phyloP scores from a whole-genome alignment of 2,888 invertebrate species.

The Dermolepida albohirtum region DNA sequence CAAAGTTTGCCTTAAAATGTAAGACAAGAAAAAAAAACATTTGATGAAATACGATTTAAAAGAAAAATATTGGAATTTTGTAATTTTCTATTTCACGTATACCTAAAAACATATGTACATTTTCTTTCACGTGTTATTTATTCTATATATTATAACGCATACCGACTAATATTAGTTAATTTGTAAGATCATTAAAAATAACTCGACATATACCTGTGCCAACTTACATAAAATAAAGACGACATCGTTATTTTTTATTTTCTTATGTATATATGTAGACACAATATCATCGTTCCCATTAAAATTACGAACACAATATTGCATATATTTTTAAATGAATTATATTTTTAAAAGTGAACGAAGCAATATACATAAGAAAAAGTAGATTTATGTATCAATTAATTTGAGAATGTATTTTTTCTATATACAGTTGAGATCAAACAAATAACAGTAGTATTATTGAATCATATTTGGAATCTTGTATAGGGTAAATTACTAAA shows the following conservation, averaged over 20 bases:
- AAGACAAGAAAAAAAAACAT: conserved; percentile 33
- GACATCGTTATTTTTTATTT: conserved; percentile 8
- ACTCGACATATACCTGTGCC: conserved; percentile 21
- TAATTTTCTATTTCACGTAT: conserved; percentile 19
- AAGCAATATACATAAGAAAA: conserved; percentile 17
- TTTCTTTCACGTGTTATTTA: conserved; percentile 24
- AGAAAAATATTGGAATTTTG: conserved; percentile 18
- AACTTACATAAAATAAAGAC: conserved; percentile 15
- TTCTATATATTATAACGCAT: conserved; percentile 9
- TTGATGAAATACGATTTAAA: conserved; percentile 33
- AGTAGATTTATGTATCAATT: conserved; percentile 23
- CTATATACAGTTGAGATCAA: background rate
- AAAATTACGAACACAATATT: conserved; percentile 31
- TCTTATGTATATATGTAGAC: conserved; percentile 30
- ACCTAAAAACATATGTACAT: background rate
- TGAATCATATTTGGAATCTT: too few relatives aligned
- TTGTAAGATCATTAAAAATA: conserved; percentile 3
- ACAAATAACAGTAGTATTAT: too few relatives aligned
- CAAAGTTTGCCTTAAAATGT: conserved; percentile 48
- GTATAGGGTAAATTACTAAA: too few relatives aligned
- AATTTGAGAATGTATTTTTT: conserved; percentile 32
- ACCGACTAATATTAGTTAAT: conserved; percentile 15
- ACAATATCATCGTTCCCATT: conserved; percentile 42
- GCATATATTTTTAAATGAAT: conserved; percentile 33
- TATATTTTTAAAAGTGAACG: conserved; percentile 19